A percentile compares a stretch with the other conserved stretches of the same genome.
Conservation (phyloP, 2,113 vertebrate genomes). For the Cyphomyrus plagiostoma region DNA sequence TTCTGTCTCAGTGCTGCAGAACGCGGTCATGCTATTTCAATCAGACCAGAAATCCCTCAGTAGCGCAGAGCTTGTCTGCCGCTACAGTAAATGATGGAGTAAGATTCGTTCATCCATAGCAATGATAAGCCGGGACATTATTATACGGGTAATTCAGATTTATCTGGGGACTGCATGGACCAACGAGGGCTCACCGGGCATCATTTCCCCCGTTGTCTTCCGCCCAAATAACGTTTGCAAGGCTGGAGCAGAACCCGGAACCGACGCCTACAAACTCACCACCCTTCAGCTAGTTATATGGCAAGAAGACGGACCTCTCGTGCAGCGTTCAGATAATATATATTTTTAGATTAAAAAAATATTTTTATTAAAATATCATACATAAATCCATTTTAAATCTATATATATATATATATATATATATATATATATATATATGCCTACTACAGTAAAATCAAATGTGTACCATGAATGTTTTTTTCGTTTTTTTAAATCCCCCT, state of each 20-base stretch:
- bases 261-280: background rate
- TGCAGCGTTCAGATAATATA: background rate
- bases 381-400: no score
- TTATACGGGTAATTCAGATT: background rate
- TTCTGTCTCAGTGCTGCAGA: background rate
- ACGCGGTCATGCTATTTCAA: background rate
- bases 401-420: no score
- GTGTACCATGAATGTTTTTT: background rate
- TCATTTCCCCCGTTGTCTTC: background rate
- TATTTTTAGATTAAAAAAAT: background rate
- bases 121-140: background rate
- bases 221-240: background rate
- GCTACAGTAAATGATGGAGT: background rate
- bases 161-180: background rate
- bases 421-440: no score
- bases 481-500: background rate
- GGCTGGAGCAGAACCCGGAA: background rate
- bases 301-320: background rate
- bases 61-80: background rate
- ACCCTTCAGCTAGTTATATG: background rate
- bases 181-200: background rate
- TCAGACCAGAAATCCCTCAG: constrained; percentile 3
- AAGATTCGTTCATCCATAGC: constrained; percentile 6
- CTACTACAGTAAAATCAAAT: background rate
- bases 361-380: background rate